Evolutionary conservation across 2,888 invertebrate genomes (phyloP).

Genomic region (Boloria euphrosyne): DNA sequence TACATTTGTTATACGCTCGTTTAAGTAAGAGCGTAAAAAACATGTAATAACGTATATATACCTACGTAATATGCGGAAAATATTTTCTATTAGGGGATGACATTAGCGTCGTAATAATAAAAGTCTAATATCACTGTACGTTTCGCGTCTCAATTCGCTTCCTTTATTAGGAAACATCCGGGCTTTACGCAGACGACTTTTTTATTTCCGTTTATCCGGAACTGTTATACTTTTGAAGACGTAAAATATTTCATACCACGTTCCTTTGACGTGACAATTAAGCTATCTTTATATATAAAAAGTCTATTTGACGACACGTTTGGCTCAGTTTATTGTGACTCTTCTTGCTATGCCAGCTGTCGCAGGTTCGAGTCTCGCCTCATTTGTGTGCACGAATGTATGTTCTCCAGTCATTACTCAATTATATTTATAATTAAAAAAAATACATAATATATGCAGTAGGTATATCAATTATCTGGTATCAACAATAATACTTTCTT

Average conservation of each 20-base stretch:
- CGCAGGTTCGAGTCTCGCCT: no score
- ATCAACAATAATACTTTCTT: no score
- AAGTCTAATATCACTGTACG: conserved; percentile 56
- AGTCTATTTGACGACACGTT: background rate
- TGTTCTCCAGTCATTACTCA: no score
- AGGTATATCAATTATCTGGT: no score
- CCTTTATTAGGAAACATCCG: conserved; percentile 71
- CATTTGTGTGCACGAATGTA: no score
- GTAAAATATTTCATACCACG: conserved; percentile 43
- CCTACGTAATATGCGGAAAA: conserved; percentile 26
- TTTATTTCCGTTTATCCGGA: conserved; percentile 69
- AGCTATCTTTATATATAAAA: conserved; percentile 17
- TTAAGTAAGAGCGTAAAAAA: background rate
- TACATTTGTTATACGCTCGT: no score
- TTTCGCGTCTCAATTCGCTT: conserved; percentile 57
- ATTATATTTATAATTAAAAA: no score
- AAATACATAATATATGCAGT: no score
- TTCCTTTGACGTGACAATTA: conserved; percentile 36
- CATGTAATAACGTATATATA: conserved; percentile 36
- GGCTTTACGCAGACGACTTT: conserved; percentile 72
- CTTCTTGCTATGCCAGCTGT: no score
- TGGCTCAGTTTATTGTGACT: no score
- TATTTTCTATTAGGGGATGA: conserved; percentile 53
- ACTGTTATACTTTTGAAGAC: conserved; percentile 45
- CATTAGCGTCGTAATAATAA: conserved; percentile 74